These are phyloP conservation scores for Microtus ochrogaster DNA, from an alignment of 2,113 vertebrate species.

Conservation along the genomic window DNA sequence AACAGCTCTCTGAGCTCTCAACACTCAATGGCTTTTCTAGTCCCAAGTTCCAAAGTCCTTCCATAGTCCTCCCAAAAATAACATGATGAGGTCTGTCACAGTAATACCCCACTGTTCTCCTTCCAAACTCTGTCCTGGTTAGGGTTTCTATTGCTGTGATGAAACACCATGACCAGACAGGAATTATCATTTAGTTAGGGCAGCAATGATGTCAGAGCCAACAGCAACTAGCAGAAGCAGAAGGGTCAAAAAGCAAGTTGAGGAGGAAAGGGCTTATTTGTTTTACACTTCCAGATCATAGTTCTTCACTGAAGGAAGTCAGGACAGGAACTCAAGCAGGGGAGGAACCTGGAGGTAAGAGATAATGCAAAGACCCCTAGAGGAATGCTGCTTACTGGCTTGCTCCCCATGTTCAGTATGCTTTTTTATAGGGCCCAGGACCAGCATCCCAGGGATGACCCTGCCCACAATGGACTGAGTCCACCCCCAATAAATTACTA, in stretches of 20 bases:
- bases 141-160: neutral
- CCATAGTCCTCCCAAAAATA: neutral
- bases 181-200: too few relatives aligned
- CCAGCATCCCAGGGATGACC: neutral
- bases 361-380: neutral
- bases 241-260: neutral
- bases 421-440: neutral
- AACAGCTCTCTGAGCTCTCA: neutral
- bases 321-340: neutral
- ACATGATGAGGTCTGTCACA: neutral
- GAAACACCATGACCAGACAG: neutral
- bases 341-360: neutral
- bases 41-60: neutral
- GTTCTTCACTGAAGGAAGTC: neutral
- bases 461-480: too few relatives aligned
- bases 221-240: too few relatives aligned
- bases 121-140: neutral
- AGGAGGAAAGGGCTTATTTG: neutral
- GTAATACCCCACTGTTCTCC: neutral
- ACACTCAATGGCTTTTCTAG: neutral
- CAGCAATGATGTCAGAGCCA: too few relatives aligned
- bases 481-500: neutral
- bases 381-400: neutral
- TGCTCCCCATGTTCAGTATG: neutral
- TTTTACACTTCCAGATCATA: neutral